A percentile compares a stretch with the other conserved stretches of the same genome.
Conservation (phyloP, 2,113 vertebrate species). For the Elephantulus edwardii region DNA sequence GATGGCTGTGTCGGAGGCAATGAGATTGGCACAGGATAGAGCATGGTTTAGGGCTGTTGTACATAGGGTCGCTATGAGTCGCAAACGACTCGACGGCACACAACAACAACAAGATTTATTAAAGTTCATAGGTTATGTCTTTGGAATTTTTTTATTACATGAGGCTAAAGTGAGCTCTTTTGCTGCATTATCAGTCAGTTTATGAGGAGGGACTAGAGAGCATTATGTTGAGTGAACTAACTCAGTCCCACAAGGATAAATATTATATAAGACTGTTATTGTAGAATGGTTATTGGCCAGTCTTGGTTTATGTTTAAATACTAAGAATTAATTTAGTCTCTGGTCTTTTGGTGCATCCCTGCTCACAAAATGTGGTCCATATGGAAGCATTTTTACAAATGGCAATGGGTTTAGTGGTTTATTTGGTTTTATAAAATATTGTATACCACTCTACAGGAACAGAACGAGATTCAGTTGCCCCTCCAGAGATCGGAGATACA, state of each 20-base stretch:
- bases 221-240: too few species aligned
- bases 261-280: too few species aligned
- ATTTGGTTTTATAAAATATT: neutral
- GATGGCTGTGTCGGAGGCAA: too few species aligned
- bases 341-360: neutral
- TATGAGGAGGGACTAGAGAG: too few species aligned
- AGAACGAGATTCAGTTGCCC: neutral
- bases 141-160: conserved; percentile 29
- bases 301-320: conserved; percentile 24
- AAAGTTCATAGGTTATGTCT: too few species aligned
- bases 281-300: too few species aligned
- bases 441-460: neutral
- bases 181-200: neutral
- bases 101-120: too few species aligned
- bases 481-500: neutral
- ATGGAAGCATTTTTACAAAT: neutral
- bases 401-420: neutral
- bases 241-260: too few species aligned
- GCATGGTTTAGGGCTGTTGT: too few species aligned
- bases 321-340: neutral
- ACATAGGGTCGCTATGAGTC: too few species aligned
- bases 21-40: too few species aligned
- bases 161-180: neutral
- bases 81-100: too few species aligned
- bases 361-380: conserved; percentile 16